Percentiles rank a stretch among this genome's conserved stretches.
phyloP scores from a whole-genome alignment of 35 echinoderm and acorn worm species.

The Diadema setosum region DNA sequence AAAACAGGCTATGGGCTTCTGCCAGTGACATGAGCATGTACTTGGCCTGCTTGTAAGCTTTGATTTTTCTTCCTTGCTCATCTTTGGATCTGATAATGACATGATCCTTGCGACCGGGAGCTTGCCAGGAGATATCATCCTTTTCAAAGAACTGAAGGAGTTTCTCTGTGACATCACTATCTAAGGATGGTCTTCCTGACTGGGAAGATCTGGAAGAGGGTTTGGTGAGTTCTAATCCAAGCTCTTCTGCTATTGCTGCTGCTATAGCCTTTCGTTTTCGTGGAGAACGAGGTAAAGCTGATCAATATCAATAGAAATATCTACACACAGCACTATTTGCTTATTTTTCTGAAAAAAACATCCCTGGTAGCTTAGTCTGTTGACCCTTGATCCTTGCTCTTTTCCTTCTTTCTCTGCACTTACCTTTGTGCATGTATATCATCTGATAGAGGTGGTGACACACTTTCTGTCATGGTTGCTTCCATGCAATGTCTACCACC shows the following conservation, averaged over 20 bases:
- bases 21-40: constrained; percentile 31
- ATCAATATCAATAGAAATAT: not conserved
- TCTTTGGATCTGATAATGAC: not conserved
- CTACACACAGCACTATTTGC: not conserved
- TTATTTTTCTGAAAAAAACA: not conserved
- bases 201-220: not conserved
- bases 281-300: constrained; percentile 21
- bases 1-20: not conserved
- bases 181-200: not conserved
- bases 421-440: too few relatives aligned
- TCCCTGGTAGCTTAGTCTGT: not conserved
- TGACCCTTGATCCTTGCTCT: not conserved
- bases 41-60: not conserved
- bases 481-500: too few relatives aligned
- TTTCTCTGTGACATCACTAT: not conserved
- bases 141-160: not conserved
- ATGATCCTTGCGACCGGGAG: constrained; percentile 15
- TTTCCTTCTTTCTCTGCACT: not conserved
- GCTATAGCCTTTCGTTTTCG: constrained; percentile 24
- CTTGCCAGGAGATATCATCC: constrained; percentile 31
- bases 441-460: too few relatives aligned
- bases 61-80: not conserved
- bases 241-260: not conserved
- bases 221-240: not conserved
- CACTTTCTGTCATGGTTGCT: too few relatives aligned